phyloP scores from a whole-genome alignment of 2,888 invertebrate genomes.

The Cheilosia pagana region DNA sequence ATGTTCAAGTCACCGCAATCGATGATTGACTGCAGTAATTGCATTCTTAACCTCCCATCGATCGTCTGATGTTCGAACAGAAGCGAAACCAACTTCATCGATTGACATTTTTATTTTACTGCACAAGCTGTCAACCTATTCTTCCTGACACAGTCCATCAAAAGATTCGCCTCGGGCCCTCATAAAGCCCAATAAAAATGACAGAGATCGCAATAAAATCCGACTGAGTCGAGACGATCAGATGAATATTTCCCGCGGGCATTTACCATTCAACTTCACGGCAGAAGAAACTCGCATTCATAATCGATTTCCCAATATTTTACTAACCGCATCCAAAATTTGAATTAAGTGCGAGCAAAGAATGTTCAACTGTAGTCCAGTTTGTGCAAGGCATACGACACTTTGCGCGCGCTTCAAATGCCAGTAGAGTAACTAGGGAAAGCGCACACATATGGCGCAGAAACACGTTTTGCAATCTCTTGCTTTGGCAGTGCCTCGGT shows the following conservation, averaged over 20 bases:
- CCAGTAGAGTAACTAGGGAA: constrained; percentile 54
- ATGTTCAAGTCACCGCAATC: not conserved
- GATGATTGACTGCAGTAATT: constrained; percentile 22
- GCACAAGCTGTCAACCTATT: constrained; percentile 27
- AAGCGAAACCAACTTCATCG: constrained; percentile 31
- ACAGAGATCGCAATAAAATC: constrained; percentile 7
- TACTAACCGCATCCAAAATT: not conserved
- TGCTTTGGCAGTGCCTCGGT: constrained; percentile 48
- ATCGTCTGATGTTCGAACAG: constrained; percentile 2
- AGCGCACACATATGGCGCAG: constrained; percentile 56
- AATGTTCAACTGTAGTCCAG: constrained; percentile 15
- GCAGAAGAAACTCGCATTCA: not conserved
- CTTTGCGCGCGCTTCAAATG: constrained; percentile 62
- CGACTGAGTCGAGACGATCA: constrained; percentile 5
- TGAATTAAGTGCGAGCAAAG: not conserved
- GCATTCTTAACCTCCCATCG: constrained; percentile 14
- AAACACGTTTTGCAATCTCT: constrained; percentile 62
- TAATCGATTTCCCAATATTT: constrained; percentile 14
- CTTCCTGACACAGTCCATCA: constrained; percentile 39
- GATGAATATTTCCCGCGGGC: constrained; percentile 18
- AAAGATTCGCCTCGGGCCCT: constrained; percentile 38
- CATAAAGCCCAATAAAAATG: constrained; percentile 51
- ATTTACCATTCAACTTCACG: constrained; percentile 25
- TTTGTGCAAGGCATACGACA: constrained; percentile 50
- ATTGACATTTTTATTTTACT: constrained; percentile 42